Conservation (phyloP, 1,140 invertebrate species). For the Matsumurasca onukii region DNA sequence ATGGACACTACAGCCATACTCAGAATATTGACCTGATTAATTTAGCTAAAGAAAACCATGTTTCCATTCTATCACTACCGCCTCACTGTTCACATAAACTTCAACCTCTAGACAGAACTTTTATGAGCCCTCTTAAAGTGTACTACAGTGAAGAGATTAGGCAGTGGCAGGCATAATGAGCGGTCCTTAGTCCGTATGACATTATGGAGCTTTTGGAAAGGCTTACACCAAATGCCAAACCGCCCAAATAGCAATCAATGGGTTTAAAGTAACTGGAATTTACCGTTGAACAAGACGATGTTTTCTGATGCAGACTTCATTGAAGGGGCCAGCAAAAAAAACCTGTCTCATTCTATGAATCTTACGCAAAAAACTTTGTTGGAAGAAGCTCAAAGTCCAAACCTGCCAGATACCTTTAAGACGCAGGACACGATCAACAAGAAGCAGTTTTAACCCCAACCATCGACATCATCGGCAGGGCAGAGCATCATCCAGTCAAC, state of each 20-base stretch:
- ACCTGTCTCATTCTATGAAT: background rate
- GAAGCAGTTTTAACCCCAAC: too few relatives aligned
- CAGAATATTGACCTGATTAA: conserved; percentile 46
- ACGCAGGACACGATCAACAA: too few relatives aligned
- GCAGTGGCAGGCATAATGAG: conserved; percentile 46
- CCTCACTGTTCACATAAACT: conserved; percentile 44
- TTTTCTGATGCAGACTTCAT: conserved; percentile 43
- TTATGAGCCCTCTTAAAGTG: conserved; percentile 41
- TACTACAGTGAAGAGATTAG: conserved; percentile 43
- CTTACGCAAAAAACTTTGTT: background rate
- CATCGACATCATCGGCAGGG: background rate
- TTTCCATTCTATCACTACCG: conserved; percentile 43
- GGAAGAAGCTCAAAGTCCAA: background rate
- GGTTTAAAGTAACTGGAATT: conserved; percentile 44
- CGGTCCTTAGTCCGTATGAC: conserved; percentile 42
- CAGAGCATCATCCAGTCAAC: background rate
- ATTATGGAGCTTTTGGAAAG: conserved; percentile 42
- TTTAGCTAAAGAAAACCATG: conserved; percentile 39
- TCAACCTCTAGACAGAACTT: conserved; percentile 44
- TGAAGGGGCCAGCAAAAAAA: conserved; percentile 27
- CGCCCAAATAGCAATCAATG: conserved; percentile 43
- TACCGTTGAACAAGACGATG: conserved; percentile 40
- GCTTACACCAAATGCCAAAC: conserved; percentile 43
- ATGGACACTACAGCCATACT: conserved; percentile 45
- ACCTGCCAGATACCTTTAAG: background rate